These are phyloP conservation scores for Melanostoma mellinum DNA, from an alignment of 2,888 invertebrate genomes.

Conservation along the genomic window DNA sequence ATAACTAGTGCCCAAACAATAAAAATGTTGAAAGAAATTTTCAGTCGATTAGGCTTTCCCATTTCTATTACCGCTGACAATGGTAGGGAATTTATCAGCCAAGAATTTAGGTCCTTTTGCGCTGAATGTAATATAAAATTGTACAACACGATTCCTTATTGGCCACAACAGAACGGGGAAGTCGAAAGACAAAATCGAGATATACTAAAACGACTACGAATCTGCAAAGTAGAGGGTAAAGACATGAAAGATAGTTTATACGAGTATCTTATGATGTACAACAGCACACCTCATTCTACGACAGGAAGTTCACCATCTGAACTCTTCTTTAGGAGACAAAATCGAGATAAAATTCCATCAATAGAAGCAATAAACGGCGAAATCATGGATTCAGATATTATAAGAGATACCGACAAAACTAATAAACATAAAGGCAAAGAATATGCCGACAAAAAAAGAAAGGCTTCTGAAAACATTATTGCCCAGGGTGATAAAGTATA, in stretches of 20 bases:
- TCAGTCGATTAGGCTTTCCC: constrained; percentile 1
- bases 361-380: constrained; percentile 1
- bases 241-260: constrained; percentile 9
- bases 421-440: too few relatives aligned
- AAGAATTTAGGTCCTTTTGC: constrained; percentile 21
- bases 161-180: constrained; percentile 43
- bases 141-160: constrained; percentile 14
- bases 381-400: constrained; percentile 16
- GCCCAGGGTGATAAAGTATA: too few relatives aligned
- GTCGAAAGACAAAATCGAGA: constrained; percentile 40
- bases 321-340: constrained; percentile 26
- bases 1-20: background rate
- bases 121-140: constrained; percentile 48
- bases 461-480: too few relatives aligned
- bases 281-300: constrained; percentile 29
- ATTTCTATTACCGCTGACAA: background rate
- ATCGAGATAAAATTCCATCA: constrained; percentile 21
- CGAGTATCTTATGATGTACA: constrained; percentile 31
- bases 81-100: background rate
- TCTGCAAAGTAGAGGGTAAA: constrained; percentile 25
- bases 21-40: constrained; percentile 7
- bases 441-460: too few relatives aligned
- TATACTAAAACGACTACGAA: constrained; percentile 11
- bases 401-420: constrained; percentile 1
- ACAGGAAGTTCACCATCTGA: constrained; percentile 27